Base-by-base conservation (phyloP, 2,113 vertebrate genomes). In the Epinephelus moara region DNA sequence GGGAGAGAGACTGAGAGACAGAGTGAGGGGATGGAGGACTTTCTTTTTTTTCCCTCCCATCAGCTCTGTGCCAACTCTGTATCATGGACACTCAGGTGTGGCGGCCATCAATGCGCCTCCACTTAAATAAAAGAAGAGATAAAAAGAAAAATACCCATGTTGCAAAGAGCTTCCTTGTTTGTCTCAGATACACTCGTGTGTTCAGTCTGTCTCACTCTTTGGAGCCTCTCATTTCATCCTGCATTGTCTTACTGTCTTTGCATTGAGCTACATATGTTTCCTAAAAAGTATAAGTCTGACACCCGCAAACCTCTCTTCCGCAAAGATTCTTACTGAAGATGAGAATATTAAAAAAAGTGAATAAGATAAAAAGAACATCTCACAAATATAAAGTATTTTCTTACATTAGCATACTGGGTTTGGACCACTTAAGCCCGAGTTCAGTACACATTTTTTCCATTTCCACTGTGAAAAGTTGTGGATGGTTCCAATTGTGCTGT, bases 31-130 rank as follows among this genome's bases (percentile, higher is more conserved):
- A 92, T 81, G 86, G 88, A 91, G 84, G 64, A 73, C 63, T 89
- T 52, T 45, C 30, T 30, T 45, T 81, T 70, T 75, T 86, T 63
- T 53, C 25, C 23, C 70, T 94, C 95, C 96, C 96, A 96, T 97
- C 97, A 97, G 96, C 93, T 95, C 96, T 93, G 95, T 95, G 95
- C 96, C 94, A 96, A 95, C 96, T 96, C 88, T 96, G 97, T 96
- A 96, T 96, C 96, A 94, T 92, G 95, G 94, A 91, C 95, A 94
- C 61, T 96, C 95, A 97, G 96, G 97, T 96, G 89, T 92, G 96
- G 96, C 94, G 88, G 91, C 89, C 89, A 93, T 89, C 92, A 96
- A 93, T 87, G 88, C 94, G 96, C 96, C 96, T 96, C 94, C 89
- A 91, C 95, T 95, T 95, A 92, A 91, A 93, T 92, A 84, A 85